phyloP scores from a whole-genome alignment of 1,140 invertebrate species.

The Trissolcus basalis region DNA sequence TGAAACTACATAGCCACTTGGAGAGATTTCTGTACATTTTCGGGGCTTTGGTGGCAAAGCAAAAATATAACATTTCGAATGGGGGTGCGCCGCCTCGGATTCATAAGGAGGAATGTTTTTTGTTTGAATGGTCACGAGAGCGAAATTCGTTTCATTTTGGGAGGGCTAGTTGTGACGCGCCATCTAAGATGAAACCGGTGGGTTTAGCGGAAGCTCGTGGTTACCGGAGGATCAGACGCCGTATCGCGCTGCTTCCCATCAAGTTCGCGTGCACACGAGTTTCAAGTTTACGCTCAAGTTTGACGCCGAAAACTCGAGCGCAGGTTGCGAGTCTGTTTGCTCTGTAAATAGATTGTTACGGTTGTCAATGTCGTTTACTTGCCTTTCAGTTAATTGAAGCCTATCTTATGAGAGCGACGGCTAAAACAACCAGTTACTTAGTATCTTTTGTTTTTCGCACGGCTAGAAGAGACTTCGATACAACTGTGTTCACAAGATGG shows the following conservation, averaged over 20 bases:
- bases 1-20: slow-evolving; percentile 15
- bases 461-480: slow-evolving; percentile 22
- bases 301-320: neutral
- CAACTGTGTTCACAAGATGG: slow-evolving; percentile 27
- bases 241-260: slow-evolving; percentile 6
- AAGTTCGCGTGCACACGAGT: slow-evolving; percentile 31
- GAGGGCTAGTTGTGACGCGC: neutral
- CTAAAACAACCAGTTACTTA: slow-evolving; percentile 14
- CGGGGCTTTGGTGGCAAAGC: neutral
- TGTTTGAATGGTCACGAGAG: neutral
- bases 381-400: slow-evolving; percentile 17
- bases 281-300: slow-evolving; percentile 14
- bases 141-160: neutral
- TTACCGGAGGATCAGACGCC: slow-evolving; percentile 17
- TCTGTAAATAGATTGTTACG: slow-evolving; percentile 8
- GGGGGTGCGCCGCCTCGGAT: slow-evolving; percentile 33
- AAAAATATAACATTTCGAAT: no score
- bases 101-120: slow-evolving; percentile 46
- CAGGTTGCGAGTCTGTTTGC: slow-evolving; percentile 5
- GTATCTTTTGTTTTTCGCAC: slow-evolving; percentile 16
- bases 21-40: slow-evolving; percentile 30
- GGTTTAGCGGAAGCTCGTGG: slow-evolving; percentile 19
- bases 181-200: slow-evolving; percentile 33
- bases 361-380: slow-evolving; percentile 26
- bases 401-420: slow-evolving; percentile 36